Percentiles rank a stretch among this genome's conserved stretches.
phyloP scores from a whole-genome alignment of 37 sponge, comb jelly and placozoan genomes.

The Corticium candelabrum region DNA sequence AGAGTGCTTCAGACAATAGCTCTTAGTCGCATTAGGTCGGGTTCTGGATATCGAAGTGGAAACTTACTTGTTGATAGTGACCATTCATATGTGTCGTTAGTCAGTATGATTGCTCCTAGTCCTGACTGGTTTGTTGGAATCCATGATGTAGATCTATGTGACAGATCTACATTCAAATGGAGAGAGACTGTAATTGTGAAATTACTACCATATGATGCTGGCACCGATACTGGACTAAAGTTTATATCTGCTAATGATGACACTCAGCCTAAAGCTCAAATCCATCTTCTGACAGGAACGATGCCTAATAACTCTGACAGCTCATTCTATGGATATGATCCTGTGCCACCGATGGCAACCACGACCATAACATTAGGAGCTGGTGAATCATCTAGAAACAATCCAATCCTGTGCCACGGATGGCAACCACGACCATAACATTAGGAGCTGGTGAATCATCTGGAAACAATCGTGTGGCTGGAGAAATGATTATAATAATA shows the following conservation, averaged over 20 bases:
- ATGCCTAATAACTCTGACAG: neutral
- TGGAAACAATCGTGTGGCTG: too few species aligned
- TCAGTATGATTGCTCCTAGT: conserved; percentile 7
- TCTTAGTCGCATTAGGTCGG: neutral
- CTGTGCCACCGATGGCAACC: neutral
- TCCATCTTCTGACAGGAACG: neutral
- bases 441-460: too few species aligned
- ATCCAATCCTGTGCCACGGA: too few species aligned
- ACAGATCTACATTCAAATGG: neutral
- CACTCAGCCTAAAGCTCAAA: neutral
- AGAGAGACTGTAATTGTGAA: neutral
- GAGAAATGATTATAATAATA: too few species aligned
- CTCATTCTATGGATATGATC: neutral
- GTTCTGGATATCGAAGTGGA: neutral
- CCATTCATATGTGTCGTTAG: neutral
- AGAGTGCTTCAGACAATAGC: neutral
- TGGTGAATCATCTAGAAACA: too few species aligned
- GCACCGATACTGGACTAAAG: neutral
- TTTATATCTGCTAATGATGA: neutral
- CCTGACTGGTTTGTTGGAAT: conserved; percentile 13
- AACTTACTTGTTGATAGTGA: neutral
- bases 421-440: neutral
- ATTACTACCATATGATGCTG: neutral
- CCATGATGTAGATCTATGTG: neutral
- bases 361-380: too few species aligned